These are phyloP conservation scores for Ochlodes sylvanus DNA, from an alignment of 2,888 invertebrate species.

Conservation along the genomic window DNA sequence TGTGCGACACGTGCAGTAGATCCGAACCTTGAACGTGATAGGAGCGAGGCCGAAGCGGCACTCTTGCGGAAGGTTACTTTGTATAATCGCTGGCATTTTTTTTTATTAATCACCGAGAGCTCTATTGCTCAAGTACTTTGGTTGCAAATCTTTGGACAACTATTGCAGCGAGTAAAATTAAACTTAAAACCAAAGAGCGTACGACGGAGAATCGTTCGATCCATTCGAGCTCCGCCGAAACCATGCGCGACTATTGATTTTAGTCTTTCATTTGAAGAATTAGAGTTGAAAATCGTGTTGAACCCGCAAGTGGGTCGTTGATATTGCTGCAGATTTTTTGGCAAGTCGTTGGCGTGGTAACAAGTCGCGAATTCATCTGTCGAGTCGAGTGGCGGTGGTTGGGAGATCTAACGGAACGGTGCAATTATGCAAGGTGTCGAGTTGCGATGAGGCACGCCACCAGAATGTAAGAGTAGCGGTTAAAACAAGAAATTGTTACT, in stretches of 20 bases:
- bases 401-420: conserved; percentile 19
- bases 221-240: not conserved
- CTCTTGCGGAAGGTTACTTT: conserved; percentile 66
- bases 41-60: conserved; percentile 64
- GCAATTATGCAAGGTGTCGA: conserved; percentile 21
- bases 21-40: conserved; percentile 77
- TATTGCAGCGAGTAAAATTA: not conserved
- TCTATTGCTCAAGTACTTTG: conserved; percentile 17
- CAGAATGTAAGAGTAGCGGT: not conserved
- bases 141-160: conserved; percentile 25
- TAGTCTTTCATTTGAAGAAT: not conserved
- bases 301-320: conserved; percentile 48
- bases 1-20: conserved; percentile 41
- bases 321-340: conserved; percentile 47
- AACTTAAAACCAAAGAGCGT: not conserved
- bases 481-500: too few relatives aligned
- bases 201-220: conserved; percentile 11
- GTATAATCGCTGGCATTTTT: conserved; percentile 35
- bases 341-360: conserved; percentile 52
- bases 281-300: conserved; percentile 25
- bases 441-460: not conserved
- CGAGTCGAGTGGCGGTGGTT: conserved; percentile 6
- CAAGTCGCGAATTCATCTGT: conserved; percentile 42
- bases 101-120: conserved; percentile 21
- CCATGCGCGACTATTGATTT: not conserved